Percentiles rank a stretch among this genome's conserved stretches.
Conservation (phyloP, 2,113 vertebrate species). For the Etheostoma spectabile region DNA sequence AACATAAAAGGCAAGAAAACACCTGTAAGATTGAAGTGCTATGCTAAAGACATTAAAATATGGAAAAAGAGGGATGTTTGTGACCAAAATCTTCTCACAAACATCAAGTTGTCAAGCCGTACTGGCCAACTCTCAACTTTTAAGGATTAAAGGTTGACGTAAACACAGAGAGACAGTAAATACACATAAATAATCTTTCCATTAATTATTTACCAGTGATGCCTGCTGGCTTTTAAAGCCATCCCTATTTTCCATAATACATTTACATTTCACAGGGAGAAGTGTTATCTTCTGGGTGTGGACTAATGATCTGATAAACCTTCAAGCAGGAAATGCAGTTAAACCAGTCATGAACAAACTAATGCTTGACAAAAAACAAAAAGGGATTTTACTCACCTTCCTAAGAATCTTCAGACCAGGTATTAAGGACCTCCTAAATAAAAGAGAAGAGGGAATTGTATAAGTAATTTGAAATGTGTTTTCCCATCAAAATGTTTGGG, state of each 20-base stretch:
- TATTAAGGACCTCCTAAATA: slow-evolving; percentile 86
- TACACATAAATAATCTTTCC: neutral
- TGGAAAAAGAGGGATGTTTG: neutral
- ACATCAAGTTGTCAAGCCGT: neutral
- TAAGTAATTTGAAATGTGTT: neutral
- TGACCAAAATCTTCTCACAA: neutral
- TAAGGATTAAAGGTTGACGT: neutral
- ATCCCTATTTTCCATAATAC: neutral
- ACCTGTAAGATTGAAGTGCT: neutral
- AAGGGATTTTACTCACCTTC: slow-evolving; percentile 85
- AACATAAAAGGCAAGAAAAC: neutral
- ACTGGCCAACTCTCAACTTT: neutral
- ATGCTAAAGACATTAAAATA: neutral
- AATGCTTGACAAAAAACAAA: neutral
- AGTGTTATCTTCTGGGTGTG: slow-evolving; percentile 50
- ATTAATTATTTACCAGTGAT: slow-evolving; percentile 16
- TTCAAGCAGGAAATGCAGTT: slow-evolving; percentile 9
- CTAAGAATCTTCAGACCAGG: slow-evolving; percentile 90
- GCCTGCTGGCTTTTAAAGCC: neutral
- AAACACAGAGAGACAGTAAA: neutral
- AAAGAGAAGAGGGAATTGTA: slow-evolving; percentile 28
- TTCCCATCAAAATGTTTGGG: neutral
- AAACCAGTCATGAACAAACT: slow-evolving; percentile 37
- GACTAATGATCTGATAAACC: slow-evolving; percentile 33
- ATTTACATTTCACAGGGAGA: neutral